Conservation (phyloP, 2,888 invertebrate species). For the Morpho helenor region DNA sequence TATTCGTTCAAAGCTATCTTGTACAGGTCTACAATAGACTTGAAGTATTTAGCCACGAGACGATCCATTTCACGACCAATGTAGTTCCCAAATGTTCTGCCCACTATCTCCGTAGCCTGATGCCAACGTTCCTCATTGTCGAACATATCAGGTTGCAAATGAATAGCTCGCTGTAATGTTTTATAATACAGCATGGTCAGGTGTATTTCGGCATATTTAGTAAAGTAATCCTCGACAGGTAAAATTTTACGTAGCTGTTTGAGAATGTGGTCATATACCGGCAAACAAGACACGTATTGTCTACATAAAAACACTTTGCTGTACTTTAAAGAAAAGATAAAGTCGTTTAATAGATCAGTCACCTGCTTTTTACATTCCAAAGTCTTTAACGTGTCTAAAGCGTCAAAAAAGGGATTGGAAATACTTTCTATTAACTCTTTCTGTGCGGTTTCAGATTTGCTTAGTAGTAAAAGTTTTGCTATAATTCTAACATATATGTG, state of each 20-base stretch:
- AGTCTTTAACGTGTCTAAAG: slow-evolving; percentile 28
- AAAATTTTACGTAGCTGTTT: slow-evolving; percentile 38
- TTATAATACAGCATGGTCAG: slow-evolving; percentile 50
- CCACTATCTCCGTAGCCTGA: slow-evolving; percentile 41
- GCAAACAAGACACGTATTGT: slow-evolving; percentile 38
- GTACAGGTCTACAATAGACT: slow-evolving; percentile 43
- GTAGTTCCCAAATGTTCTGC: slow-evolving; percentile 42
- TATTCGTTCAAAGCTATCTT: slow-evolving; percentile 30
- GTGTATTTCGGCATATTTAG: slow-evolving; percentile 39
- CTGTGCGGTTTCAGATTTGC: slow-evolving; percentile 35
- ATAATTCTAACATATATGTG: slow-evolving; percentile 37
- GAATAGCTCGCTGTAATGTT: slow-evolving; percentile 39
- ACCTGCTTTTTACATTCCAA: slow-evolving; percentile 10
- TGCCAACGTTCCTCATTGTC: slow-evolving; percentile 30
- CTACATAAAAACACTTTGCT: slow-evolving; percentile 40
- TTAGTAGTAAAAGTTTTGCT: slow-evolving; percentile 43
- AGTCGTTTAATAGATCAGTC: slow-evolving; percentile 29
- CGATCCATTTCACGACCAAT: slow-evolving; percentile 40
- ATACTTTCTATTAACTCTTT: slow-evolving; percentile 33
- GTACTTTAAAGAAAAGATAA: slow-evolving; percentile 38
- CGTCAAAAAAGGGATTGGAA: slow-evolving; percentile 38
- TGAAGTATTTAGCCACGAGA: slow-evolving; percentile 39
- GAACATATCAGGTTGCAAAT: slow-evolving; percentile 39
- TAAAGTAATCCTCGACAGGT: slow-evolving; percentile 42
- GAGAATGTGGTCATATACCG: slow-evolving; percentile 40